Conservation (phyloP, 2,113 vertebrate species). For the Hylia prasina region DNA sequence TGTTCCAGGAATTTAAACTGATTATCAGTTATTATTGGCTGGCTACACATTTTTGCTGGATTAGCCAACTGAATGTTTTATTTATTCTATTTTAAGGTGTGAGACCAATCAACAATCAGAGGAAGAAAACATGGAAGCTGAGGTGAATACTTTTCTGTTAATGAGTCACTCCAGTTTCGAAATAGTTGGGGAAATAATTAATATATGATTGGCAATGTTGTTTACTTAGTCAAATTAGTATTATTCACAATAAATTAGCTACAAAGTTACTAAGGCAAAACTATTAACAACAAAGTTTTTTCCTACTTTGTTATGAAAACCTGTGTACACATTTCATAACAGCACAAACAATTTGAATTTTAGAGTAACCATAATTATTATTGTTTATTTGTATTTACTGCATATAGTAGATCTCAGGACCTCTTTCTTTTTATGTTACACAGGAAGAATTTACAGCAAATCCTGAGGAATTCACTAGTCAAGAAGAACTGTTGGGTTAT, state of each 20-base stretch:
- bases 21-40: background rate
- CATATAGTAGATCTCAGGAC: background rate
- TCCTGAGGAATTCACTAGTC: conserved; percentile 35
- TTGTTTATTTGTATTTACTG: background rate
- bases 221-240: background rate
- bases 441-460: background rate
- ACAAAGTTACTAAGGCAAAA: background rate
- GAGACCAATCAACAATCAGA: background rate
- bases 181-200: background rate
- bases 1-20: background rate
- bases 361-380: background rate
- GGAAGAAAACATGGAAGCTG: background rate
- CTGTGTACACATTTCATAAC: background rate
- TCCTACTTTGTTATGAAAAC: background rate
- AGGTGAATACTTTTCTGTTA: background rate
- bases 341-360: background rate
- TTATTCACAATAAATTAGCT: background rate
- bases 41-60: background rate
- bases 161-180: background rate
- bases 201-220: background rate
- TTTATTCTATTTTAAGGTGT: conserved; percentile 1
- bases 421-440: background rate
- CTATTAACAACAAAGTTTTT: background rate
- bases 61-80: background rate
- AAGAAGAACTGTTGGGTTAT: conserved; percentile 34